Conservation (phyloP, 2,797 vertebrate species). For the Argyrosomus regius region DNA sequence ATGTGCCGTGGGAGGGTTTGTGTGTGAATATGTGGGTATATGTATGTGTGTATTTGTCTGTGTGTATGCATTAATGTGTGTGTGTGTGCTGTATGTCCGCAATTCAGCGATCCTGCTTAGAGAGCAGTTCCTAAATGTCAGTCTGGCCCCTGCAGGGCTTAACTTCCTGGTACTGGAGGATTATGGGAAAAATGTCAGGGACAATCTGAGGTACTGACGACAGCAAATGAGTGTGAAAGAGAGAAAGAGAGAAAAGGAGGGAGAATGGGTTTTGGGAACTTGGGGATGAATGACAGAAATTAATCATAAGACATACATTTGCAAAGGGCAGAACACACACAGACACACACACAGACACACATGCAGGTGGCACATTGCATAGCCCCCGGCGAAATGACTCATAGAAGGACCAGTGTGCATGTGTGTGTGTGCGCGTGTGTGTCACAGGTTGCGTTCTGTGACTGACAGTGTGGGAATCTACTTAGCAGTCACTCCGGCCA, state of each 20-base stretch:
- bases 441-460: slow-evolving; percentile 32
- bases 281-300: slow-evolving; percentile 69
- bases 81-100: slow-evolving; percentile 38
- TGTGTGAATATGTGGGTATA: not conserved
- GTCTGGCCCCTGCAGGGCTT: slow-evolving; percentile 77
- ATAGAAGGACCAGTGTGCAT: slow-evolving; percentile 8
- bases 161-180: slow-evolving; percentile 81
- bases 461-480: slow-evolving; percentile 44
- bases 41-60: slow-evolving; percentile 1
- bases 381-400: slow-evolving; percentile 51
- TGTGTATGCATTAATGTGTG: slow-evolving; percentile 31
- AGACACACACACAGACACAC: slow-evolving; percentile 23
- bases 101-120: slow-evolving; percentile 74
- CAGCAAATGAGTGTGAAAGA: slow-evolving; percentile 66
- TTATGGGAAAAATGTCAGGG: slow-evolving; percentile 85
- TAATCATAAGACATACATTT: slow-evolving; percentile 65
- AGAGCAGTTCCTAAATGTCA: slow-evolving; percentile 84
- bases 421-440: slow-evolving; percentile 6
- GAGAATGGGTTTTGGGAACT: slow-evolving; percentile 60
- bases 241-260: slow-evolving; percentile 1
- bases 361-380: slow-evolving; percentile 47
- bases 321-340: slow-evolving; percentile 62
- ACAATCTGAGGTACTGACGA: slow-evolving; percentile 72
- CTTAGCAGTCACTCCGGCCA: slow-evolving; percentile 41
- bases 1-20: not conserved